A percentile compares a stretch with the other conserved stretches of the same genome.
Evolutionary conservation across 2,797 vertebrate species (phyloP).

Genomic region (Cyclura pinguis): DNA sequence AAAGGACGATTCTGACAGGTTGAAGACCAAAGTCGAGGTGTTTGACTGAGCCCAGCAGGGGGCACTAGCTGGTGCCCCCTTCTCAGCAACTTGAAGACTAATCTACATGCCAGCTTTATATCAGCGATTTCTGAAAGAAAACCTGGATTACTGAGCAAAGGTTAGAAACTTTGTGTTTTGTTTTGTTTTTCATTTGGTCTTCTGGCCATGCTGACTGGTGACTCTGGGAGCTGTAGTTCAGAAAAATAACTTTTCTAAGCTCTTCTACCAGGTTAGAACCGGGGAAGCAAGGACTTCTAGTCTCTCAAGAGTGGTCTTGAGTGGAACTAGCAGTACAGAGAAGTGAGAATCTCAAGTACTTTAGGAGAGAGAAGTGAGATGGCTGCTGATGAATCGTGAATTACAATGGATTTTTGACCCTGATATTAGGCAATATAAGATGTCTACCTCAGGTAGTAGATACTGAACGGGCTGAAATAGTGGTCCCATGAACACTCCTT

Average conservation of each 20-base stretch:
- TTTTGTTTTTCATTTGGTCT: too few species aligned
- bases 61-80: not conserved
- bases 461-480: not conserved
- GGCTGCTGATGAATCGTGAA: not conserved
- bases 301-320: not conserved
- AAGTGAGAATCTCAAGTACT: not conserved
- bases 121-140: not conserved
- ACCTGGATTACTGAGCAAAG: too few species aligned
- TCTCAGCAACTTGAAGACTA: not conserved
- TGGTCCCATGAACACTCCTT: not conserved
- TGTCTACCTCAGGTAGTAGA: not conserved
- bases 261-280: not conserved
- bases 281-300: not conserved
- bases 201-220: not conserved
- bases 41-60: constrained; percentile 17
- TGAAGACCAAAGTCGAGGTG: constrained; percentile 11
- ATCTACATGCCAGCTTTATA: not conserved
- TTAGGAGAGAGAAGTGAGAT: not conserved
- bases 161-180: too few species aligned
- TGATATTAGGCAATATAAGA: not conserved
- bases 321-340: too few species aligned
- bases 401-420: not conserved
- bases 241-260: not conserved
- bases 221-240: not conserved
- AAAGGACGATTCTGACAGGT: constrained; percentile 26